phyloP scores from a whole-genome alignment of 2,113 vertebrate genomes.

The Callorhinus ursinus region DNA sequence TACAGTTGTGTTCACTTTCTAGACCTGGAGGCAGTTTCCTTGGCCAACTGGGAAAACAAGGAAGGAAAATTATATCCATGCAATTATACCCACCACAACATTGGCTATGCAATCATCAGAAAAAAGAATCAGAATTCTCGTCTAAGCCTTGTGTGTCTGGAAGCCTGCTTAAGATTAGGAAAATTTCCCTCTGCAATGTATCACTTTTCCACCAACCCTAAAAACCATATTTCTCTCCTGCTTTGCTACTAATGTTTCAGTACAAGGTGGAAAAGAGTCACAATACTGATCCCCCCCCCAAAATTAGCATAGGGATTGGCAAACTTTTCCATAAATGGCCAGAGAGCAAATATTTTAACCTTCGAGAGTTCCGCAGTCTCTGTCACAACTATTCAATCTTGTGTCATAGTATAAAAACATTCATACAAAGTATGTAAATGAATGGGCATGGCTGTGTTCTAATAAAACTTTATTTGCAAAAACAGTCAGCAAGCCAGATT shows the following conservation, averaged over 20 bases:
- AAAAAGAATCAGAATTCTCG: accelerated
- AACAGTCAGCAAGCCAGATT: background rate
- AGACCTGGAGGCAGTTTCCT: background rate
- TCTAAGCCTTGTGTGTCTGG: background rate
- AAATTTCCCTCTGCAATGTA: background rate
- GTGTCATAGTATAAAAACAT: accelerated
- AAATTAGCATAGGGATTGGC: background rate
- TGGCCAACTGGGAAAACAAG: background rate
- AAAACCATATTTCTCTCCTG: background rate
- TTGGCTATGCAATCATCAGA: background rate
- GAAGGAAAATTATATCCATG: too few species aligned
- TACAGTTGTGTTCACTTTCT: accelerated
- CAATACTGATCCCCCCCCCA: too few species aligned
- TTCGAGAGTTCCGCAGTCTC: background rate
- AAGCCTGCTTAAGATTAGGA: background rate
- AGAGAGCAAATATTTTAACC: background rate
- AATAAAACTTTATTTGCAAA: background rate
- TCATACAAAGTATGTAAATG: accelerated
- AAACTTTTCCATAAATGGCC: background rate
- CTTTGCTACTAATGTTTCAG: background rate
- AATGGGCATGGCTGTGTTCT: accelerated
- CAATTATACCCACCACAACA: background rate
- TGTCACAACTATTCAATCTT: accelerated
- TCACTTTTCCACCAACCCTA: background rate
- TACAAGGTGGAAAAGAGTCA: background rate